Evolutionary conservation across 2,113 vertebrate species (phyloP), one percentile per base, ranked within the genome.

Genomic region (Orientallactaga bullata): DNA sequence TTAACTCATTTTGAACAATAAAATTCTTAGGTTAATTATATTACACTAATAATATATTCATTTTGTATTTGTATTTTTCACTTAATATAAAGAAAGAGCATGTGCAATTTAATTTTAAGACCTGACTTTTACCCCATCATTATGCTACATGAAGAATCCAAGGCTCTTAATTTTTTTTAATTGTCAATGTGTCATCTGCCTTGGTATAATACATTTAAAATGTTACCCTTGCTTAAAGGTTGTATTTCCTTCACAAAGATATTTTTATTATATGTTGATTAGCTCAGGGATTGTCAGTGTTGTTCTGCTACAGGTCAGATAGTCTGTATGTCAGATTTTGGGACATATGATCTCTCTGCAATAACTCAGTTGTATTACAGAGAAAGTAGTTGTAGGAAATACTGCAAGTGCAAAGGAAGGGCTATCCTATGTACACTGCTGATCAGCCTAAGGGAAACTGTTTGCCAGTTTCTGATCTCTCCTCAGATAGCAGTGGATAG

Each of bases 1-100:
- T 77, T 89, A 78, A 88, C 24, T 69, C 0, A 88, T 79, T 95
- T 72, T 18, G 80, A 91, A 26, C 87, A 69, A 72, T 30, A 68
- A 58, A 39, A 42, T 15, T 87, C 24, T 72, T 37, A 72, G 4
- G 26, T 87, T 93, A 91, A 55, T 85, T 95, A 65, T 8, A 85
- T 20, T 66, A 4, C 1, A 35, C 12, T 24, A 42, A 47, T 87
- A 81, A 88, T 65, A 89, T 65, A 4, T 13, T 87, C 3, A 68
- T 5, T 66, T 73, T 63, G 2, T 30, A n/a, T 8, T 47, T 76
- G 3, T 37, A 20, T 15, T 84, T 42, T 86, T 66, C 47, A 81
- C 35, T 8, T 77, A 63, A 90, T 21, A 28, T 88, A 66, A 91
- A 74, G 32, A 65, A 73, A 28, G 42, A 51, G 28, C 3, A 74